phyloP scores from a whole-genome alignment of 2,888 invertebrate genomes.

The Sphaerophoria rueppellii region DNA sequence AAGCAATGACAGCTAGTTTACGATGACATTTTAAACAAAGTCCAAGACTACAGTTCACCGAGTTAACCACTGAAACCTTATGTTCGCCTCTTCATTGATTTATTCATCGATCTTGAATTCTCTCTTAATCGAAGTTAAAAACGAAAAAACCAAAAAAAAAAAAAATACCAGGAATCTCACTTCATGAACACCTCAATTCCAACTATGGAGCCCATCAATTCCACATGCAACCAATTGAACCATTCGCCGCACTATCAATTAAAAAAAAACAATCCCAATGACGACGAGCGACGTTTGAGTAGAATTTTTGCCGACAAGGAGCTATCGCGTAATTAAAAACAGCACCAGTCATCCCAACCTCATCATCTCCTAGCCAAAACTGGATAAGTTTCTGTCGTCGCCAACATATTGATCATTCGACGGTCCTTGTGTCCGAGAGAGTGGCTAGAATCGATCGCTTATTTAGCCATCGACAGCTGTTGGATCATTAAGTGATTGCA shows the following conservation, averaged over 20 bases:
- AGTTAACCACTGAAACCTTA: neutral
- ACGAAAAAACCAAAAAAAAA: conserved; percentile 8
- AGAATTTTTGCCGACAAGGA: conserved; percentile 31
- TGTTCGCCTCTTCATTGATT: conserved; percentile 15
- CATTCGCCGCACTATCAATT: conserved; percentile 63
- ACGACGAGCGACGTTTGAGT: conserved; percentile 26
- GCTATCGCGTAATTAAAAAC: conserved; percentile 64
- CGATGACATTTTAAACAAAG: conserved; percentile 12
- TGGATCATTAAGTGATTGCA: conserved; percentile 65
- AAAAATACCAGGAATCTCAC: conserved; percentile 46
- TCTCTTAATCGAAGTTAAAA: neutral
- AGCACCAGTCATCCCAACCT: conserved; percentile 42
- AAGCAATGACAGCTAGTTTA: conserved; percentile 9
- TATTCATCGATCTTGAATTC: conserved; percentile 20
- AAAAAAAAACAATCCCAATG: conserved; percentile 59
- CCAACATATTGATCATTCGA: neutral
- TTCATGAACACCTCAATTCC: conserved; percentile 51
- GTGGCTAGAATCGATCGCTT: conserved; percentile 11
- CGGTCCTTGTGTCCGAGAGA: neutral
- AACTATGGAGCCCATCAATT: conserved; percentile 58
- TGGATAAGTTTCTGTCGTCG: conserved; percentile 33
- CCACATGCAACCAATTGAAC: conserved; percentile 42
- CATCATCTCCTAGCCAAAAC: conserved; percentile 35
- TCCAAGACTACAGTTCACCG: neutral
- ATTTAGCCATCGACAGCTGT: conserved; percentile 35